Evolutionary conservation across 2,888 invertebrate genomes (phyloP), one percentile per base, ranked within the genome.

Genomic region (Omphaloscelis lunosa): DNA sequence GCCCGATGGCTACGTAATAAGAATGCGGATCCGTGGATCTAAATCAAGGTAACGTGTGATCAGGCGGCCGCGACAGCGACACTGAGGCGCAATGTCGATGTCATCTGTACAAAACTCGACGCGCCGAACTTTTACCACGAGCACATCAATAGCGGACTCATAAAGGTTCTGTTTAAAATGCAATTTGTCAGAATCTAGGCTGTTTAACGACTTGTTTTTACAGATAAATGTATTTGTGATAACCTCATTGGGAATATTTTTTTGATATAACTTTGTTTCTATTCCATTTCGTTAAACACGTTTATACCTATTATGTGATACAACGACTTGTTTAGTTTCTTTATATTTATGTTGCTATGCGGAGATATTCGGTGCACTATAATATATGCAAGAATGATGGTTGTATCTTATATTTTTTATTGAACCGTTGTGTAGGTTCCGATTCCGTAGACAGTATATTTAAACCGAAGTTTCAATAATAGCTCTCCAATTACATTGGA

Each of bases 21-120:
- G 96, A 96, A 96, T 96, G 96, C 96, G 96, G 96, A 96, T 96
- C 95, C 93, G 90, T 90, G 92, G 92, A 93, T 95, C 92, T 93
- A 93, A 95, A 96, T 95, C 96, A 96, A 96, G 95, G 95, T 95
- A 95, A 95, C 92, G 89, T 91, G 90, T 91, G 92, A 93, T 91
- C 92, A 92, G 89, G 88, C 91, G 91, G 87, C 89, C 90, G 90
- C 91, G 91, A 90, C 91, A 89, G 83, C 84, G 86, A 87, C 87
- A 88, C 90, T 84, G 84, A 89, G 89, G 85, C 90, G 89, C 89
- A 86, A 80, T 84, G 84, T 76, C 86, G 86, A 86, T 89, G 86
- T 88, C 88, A 89, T 90, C 88, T 87, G 76, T 82, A 89, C 87
- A 75, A 85, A 89, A 89, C 86, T 83, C 70, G 78, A 83, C 79